Evolutionary conservation across 1,140 invertebrate genomes (phyloP).

Genomic region (Drosophila ambigua): DNA sequence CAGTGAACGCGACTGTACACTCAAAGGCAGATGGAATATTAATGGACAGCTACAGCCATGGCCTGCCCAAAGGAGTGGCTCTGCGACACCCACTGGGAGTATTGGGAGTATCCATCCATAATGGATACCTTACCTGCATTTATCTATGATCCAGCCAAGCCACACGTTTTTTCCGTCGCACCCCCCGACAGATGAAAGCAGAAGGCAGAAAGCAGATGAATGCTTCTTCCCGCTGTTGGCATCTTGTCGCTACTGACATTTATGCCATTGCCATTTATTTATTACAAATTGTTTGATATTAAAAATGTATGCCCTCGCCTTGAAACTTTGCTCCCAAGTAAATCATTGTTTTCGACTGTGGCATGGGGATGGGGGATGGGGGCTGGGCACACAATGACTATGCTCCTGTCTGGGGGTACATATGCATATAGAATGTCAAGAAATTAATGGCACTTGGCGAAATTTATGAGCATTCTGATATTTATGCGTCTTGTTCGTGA

Average conservation of each 20-base stretch:
- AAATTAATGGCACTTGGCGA: conserved; percentile 74
- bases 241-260: conserved; percentile 65
- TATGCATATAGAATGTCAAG: conserved; percentile 68
- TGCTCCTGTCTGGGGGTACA: conserved; percentile 22
- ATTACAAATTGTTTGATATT: conserved; percentile 80
- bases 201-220: too few species aligned
- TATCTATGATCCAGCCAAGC: too few species aligned
- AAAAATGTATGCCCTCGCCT: conserved; percentile 62
- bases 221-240: conserved; percentile 1
- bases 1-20: conserved; percentile 45
- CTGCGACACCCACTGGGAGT: too few species aligned
- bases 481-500: conserved; percentile 48
- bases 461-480: conserved; percentile 70
- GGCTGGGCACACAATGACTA: conserved; percentile 4
- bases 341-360: conserved; percentile 55
- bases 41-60: too few species aligned
- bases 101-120: too few species aligned
- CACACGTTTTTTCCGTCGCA: too few species aligned
- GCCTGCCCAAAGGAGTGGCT: too few species aligned
- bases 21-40: too few species aligned
- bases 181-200: too few species aligned
- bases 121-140: too few species aligned
- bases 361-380: conserved; percentile 30
- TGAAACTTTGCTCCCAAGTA: conserved; percentile 48
- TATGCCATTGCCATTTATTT: conserved; percentile 71